phyloP scores from a whole-genome alignment of 2,113 vertebrate genomes.

The Phalacrocorax aristotelis region DNA sequence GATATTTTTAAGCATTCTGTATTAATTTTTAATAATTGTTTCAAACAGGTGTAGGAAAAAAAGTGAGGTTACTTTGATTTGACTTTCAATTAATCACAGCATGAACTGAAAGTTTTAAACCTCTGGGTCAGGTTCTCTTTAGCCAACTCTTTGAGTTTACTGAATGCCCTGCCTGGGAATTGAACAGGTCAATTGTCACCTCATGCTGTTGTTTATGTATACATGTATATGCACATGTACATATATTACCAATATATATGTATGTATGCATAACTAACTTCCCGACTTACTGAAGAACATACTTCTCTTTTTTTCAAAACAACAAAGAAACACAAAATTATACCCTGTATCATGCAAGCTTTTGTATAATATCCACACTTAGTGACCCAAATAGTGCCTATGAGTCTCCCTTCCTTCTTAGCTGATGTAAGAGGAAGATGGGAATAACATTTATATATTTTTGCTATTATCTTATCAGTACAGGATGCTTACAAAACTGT shows the following conservation, averaged over 20 bases:
- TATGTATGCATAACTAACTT: not conserved
- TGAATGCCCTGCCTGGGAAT: not conserved
- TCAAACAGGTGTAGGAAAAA: not conserved
- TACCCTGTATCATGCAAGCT: not conserved
- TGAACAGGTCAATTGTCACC: not conserved
- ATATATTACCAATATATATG: not conserved
- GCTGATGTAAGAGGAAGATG: not conserved
- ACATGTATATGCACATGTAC: accelerated
- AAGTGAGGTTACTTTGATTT: not conserved
- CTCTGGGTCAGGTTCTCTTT: not conserved
- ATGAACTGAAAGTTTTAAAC: not conserved
- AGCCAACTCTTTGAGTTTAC: not conserved
- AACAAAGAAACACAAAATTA: not conserved
- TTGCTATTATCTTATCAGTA: not conserved
- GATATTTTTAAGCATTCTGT: not conserved
- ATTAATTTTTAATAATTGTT: constrained; percentile 20
- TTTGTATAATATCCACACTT: not conserved
- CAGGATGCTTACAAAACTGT: not conserved
- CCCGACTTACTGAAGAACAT: not conserved
- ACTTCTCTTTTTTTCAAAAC: not conserved
- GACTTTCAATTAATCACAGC: not conserved
- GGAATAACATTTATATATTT: not conserved
- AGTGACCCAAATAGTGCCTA: not conserved
- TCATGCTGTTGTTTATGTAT: not conserved
- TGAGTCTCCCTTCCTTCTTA: not conserved